These are phyloP conservation scores for Dendrocopos noguchii DNA, from an alignment of 2,113 vertebrate species.

Conservation along the genomic window DNA sequence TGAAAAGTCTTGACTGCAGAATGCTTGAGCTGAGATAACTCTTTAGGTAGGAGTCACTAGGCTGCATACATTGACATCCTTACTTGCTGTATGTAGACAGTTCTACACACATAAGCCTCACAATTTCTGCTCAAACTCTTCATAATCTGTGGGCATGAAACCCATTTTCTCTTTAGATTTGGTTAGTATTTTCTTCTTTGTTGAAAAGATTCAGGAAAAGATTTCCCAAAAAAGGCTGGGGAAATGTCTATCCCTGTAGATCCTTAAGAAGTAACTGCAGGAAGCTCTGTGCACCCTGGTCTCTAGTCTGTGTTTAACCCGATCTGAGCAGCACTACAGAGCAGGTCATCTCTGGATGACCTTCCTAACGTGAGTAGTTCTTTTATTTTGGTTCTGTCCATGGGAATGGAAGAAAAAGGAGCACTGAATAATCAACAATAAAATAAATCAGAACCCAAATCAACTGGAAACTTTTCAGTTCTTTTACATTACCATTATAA, in stretches of 20 bases:
- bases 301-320: no score
- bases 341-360: not conserved
- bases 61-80: not conserved
- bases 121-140: not conserved
- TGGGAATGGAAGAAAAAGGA: not conserved
- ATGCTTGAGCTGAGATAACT: not conserved
- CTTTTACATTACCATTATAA: not conserved
- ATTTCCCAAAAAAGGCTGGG: not conserved
- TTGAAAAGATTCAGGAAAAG: not conserved
- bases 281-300: not conserved
- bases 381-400: not conserved
- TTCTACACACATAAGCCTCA: not conserved
- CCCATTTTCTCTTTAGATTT: not conserved
- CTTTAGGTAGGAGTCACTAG: not conserved
- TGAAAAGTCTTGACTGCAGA: not conserved
- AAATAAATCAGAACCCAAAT: not conserved
- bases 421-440: not conserved
- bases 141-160: not conserved
- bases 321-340: not conserved
- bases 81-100: not conserved
- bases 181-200: not conserved
- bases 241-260: not conserved
- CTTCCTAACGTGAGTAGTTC: not conserved
- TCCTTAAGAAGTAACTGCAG: not conserved
- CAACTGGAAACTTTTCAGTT: not conserved